Evolutionary conservation across 2,113 vertebrate genomes (phyloP).

Genomic region (Pelobates fuscus): DNA sequence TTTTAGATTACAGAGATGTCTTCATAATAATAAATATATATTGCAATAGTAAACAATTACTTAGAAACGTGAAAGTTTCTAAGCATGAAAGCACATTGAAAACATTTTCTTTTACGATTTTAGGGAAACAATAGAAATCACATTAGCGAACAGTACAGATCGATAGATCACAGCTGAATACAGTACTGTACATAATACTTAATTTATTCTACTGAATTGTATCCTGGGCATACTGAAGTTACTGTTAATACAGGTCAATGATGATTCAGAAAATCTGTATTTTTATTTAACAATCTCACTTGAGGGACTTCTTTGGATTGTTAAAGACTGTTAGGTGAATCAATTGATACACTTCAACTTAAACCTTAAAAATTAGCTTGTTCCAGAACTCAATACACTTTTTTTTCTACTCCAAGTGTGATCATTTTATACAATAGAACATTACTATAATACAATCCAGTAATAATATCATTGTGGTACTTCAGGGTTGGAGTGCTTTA

Average conservation of each 20-base stretch:
- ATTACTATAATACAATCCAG: conserved; percentile 24
- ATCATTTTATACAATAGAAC: conserved; percentile 1
- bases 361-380: neutral
- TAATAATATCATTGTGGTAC: conserved; percentile 15
- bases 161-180: conserved; percentile 44
- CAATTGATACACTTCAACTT: neutral
- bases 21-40: too few relatives aligned
- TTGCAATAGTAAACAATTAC: too few relatives aligned
- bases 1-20: too few relatives aligned
- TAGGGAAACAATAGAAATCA: conserved; percentile 30
- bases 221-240: conserved; percentile 28
- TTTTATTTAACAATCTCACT: conserved; percentile 36
- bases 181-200: conserved; percentile 36
- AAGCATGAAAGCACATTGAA: too few relatives aligned
- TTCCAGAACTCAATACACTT: neutral
- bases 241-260: conserved; percentile 45
- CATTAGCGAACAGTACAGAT: conserved; percentile 37
- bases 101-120: neutral
- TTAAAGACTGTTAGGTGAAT: conserved; percentile 18
- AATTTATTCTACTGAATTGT: conserved; percentile 40
- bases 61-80: too few relatives aligned
- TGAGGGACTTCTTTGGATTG: conserved; percentile 32
- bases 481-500: conserved; percentile 53
- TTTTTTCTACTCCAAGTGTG: neutral
- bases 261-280: conserved; percentile 39